phyloP scores from a whole-genome alignment of 2,888 invertebrate genomes.

The Hypsopygia costalis region DNA sequence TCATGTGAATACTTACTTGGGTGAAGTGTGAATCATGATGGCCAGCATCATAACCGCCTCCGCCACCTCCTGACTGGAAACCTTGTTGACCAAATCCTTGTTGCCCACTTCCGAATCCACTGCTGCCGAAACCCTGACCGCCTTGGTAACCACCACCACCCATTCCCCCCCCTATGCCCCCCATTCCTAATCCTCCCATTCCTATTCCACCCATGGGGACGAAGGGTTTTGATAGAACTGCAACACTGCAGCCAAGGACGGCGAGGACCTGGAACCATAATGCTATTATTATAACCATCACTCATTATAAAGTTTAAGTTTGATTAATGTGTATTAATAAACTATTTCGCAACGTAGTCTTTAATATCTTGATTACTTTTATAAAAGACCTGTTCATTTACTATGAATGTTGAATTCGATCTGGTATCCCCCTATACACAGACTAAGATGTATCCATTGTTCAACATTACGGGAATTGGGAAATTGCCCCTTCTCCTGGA shows the following conservation, averaged over 20 bases:
- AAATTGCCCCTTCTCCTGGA: too few species aligned
- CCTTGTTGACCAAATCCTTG: slow-evolving; percentile 16
- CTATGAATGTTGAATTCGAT: too few species aligned
- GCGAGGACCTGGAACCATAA: background rate
- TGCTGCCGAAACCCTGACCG: slow-evolving; percentile 4
- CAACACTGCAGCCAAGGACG: background rate
- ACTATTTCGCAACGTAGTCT: too few species aligned
- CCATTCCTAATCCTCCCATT: background rate
- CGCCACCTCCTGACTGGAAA: slow-evolving; percentile 13
- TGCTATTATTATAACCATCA: background rate
- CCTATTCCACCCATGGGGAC: background rate
- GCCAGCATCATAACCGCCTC: slow-evolving; percentile 16
- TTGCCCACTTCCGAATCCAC: slow-evolving; percentile 12
- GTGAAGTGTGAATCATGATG: slow-evolving; percentile 19
- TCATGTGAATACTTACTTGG: too few species aligned
- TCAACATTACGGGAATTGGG: too few species aligned
- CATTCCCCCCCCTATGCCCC: slow-evolving; percentile 10
- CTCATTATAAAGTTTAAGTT: too few species aligned
- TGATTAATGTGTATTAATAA: too few species aligned
- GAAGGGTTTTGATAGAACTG: background rate
- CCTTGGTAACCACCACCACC: slow-evolving; percentile 8
- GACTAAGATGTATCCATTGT: too few species aligned
- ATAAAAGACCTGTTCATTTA: too few species aligned
- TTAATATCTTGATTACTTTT: too few species aligned
- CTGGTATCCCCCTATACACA: too few species aligned